Percentiles rank a stretch among this genome's conserved stretches.
Conservation (phyloP, 1,140 invertebrate species). For the Scaptomyza pallida region DNA sequence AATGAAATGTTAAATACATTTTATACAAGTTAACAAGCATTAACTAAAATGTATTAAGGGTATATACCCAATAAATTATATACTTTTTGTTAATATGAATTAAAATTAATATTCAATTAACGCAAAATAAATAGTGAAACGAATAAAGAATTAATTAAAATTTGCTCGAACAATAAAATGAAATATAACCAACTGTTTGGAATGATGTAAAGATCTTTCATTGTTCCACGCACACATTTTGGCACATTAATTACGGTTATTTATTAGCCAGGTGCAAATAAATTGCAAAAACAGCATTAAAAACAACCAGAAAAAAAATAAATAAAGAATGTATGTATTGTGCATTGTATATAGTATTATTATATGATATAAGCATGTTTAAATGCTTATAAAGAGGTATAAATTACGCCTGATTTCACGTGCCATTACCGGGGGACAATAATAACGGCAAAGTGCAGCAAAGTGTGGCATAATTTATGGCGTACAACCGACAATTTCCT, state of each 20-base stretch:
- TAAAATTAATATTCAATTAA: slow-evolving; percentile 23
- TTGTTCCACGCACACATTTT: slow-evolving; percentile 20
- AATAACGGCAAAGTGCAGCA: slow-evolving; percentile 28
- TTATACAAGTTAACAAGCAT: not conserved
- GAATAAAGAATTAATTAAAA: slow-evolving; percentile 19
- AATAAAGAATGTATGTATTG: slow-evolving; percentile 3
- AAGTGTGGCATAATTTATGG: slow-evolving; percentile 54
- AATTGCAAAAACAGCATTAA: slow-evolving; percentile 33
- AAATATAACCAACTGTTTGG: slow-evolving; percentile 7
- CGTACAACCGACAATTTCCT: slow-evolving; percentile 47
- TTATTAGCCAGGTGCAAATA: slow-evolving; percentile 49
- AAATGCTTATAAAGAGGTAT: slow-evolving; percentile 38
- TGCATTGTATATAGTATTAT: not conserved
- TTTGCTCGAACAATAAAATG: slow-evolving; percentile 4
- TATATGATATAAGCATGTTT: slow-evolving; percentile 36
- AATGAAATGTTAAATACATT: not conserved
- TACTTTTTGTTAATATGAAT: not conserved
- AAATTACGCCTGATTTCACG: slow-evolving; percentile 48
- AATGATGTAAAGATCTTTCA: not conserved
- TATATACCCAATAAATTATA: not conserved
- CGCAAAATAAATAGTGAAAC: slow-evolving; percentile 11
- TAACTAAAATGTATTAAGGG: not conserved
- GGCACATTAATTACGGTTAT: slow-evolving; percentile 47
- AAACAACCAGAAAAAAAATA: slow-evolving; percentile 10
- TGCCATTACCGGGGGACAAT: slow-evolving; percentile 37